Evolutionary conservation across 2,888 invertebrate genomes (phyloP).

Genomic region (Ceraclea dissimilis): DNA sequence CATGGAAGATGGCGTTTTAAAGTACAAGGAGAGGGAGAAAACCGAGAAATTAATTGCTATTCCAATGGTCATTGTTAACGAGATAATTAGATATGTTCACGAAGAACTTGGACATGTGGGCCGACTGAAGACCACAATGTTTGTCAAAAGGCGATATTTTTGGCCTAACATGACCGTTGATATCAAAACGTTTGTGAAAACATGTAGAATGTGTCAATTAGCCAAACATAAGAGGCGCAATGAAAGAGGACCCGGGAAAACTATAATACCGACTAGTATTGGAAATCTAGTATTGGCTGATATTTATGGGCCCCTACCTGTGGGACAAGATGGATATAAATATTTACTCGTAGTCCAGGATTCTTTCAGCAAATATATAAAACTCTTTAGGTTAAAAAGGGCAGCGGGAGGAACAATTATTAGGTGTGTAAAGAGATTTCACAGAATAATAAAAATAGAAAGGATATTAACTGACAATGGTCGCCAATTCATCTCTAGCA

Average conservation of each 20-base stretch:
- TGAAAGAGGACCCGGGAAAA: not conserved
- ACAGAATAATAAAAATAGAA: not conserved
- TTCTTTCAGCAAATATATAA: conserved; percentile 3
- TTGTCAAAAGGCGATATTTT: not conserved
- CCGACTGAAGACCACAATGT: not conserved
- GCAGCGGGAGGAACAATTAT: not conserved
- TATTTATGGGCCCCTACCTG: conserved; percentile 3
- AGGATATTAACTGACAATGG: conserved; percentile 4
- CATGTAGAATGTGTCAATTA: conserved; percentile 2
- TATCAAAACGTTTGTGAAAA: not conserved
- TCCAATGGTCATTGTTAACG: not conserved
- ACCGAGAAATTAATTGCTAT: not conserved
- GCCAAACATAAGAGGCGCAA: not conserved
- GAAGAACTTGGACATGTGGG: conserved; percentile 1
- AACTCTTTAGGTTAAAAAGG: not conserved
- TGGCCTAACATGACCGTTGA: conserved; percentile 1
- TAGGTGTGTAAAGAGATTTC: not conserved
- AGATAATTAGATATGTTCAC: not conserved
- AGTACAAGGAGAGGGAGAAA: not conserved
- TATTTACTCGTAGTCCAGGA: conserved; percentile 1
- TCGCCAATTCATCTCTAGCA: not conserved
- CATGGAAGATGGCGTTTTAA: not conserved
- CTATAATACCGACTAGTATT: not conserved
- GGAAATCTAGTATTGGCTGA: conserved; percentile 4
- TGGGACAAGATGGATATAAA: not conserved